Base-by-base conservation (phyloP, 92 coral and sea anemone species). In the Palythoa caribaeorum region DNA sequence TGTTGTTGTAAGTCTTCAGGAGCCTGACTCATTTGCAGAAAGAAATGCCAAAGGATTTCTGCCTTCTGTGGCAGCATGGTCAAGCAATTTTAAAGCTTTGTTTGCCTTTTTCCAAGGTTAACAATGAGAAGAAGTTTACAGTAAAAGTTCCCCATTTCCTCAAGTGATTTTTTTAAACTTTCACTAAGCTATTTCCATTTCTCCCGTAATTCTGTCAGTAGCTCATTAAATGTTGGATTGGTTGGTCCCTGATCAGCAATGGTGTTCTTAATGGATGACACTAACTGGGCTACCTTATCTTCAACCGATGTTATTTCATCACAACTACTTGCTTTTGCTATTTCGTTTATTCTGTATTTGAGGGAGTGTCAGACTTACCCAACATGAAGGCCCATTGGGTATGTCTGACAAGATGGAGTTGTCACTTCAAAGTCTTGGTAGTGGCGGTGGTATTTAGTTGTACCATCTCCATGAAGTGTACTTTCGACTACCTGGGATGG, bases 401-500 rank as follows among this genome's bases (percentile, higher is more conserved):
- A 79, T 78, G 90, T 87, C 28, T 87, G 86, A 50, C 86, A 71
- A 44, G 90, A 53, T 76, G 90, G 86, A 54, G 79, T 87, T 62
- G 90, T 87, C 13, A 87, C 72, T 79, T 87, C 84, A 44, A 87
- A 87, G 76, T 87, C 90, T n/a, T 87, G 90, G 73, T 79, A 87
- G 55, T 87, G 86, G 10, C 74, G 79, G 80, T 87, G 90, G 66
- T 79, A 79, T 79, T 79, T 87, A 10, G 78, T 87, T 50, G 86
- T 87, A 47, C 90, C 80, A 70, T 87, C 90, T 79, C 90, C 79
- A 12, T 87, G 90, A 66, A 87, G 78, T 71, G 90, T 87, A 85
- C 79, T 79, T 50, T 86, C 90, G 39, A 87, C 60, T 77, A 87
- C 65, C 66, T 73, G 66, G 76, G 79, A 65, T 62, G 90, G 90